These are phyloP conservation scores for Oligia strigilis DNA, from an alignment of 2,888 invertebrate genomes.

Conservation along the genomic window DNA sequence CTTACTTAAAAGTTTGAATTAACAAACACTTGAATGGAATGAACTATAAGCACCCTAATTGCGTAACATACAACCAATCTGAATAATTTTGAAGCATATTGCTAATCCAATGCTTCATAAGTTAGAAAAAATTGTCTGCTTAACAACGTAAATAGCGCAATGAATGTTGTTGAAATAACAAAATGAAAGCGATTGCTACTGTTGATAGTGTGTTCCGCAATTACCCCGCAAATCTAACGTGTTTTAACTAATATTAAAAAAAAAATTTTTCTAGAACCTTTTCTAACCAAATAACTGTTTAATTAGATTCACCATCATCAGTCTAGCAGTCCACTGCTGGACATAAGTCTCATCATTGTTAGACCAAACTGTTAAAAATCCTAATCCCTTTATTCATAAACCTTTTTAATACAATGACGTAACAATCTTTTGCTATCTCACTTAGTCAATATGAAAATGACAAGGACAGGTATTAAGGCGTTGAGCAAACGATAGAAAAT, in stretches of 20 bases:
- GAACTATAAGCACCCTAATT: neutral
- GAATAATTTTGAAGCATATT: too few species aligned
- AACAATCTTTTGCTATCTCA: neutral
- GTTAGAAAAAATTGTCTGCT: too few species aligned
- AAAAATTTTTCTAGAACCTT: too few species aligned
- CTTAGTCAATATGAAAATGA: neutral
- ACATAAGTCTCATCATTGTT: neutral
- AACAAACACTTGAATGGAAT: neutral
- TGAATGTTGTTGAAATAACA: too few species aligned
- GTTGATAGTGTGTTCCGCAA: too few species aligned
- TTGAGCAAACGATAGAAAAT: neutral
- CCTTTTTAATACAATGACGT: neutral
- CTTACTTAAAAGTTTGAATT: neutral
- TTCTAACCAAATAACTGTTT: slow-evolving; percentile 1
- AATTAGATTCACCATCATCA: neutral
- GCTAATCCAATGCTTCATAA: too few species aligned
- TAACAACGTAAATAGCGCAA: too few species aligned
- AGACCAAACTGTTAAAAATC: neutral
- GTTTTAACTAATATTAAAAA: neutral
- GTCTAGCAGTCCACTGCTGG: neutral
- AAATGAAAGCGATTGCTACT: too few species aligned
- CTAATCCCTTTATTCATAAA: neutral
- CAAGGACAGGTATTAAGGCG: neutral
- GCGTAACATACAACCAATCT: too few species aligned
- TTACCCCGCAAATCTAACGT: too few species aligned